Conservation (phyloP, 1,140 invertebrate species). For the Ceratina calcarata region DNA sequence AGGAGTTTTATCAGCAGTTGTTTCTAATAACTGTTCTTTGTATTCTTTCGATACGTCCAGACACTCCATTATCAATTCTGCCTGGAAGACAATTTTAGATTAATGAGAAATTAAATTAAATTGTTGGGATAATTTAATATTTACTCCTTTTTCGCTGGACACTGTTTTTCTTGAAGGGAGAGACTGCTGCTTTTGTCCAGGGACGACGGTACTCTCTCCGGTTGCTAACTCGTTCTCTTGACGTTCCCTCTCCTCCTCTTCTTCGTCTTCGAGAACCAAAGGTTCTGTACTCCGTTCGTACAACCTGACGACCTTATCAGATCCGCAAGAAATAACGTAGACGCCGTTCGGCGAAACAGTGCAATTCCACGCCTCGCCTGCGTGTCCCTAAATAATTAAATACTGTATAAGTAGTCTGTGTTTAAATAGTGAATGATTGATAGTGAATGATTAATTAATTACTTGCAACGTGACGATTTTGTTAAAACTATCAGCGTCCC, state of each 20-base stretch:
- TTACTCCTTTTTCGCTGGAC: constrained; percentile 93
- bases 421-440: too few species aligned
- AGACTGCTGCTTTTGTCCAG: constrained; percentile 86
- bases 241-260: constrained; percentile 90
- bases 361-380: constrained; percentile 88
- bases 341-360: constrained; percentile 91
- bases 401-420: too few species aligned
- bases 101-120: neutral
- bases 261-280: constrained; percentile 94
- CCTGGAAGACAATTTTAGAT: constrained; percentile 82
- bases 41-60: constrained; percentile 89
- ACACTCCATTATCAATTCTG: constrained; percentile 94
- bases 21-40: constrained; percentile 80
- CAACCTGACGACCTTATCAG: constrained; percentile 93
- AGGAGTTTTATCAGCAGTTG: constrained; percentile 73
- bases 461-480: constrained; percentile 95
- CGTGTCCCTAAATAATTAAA: constrained; percentile 84
- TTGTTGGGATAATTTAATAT: constrained; percentile 54
- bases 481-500: constrained; percentile 97
- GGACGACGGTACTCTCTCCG: constrained; percentile 85
- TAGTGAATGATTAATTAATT: constrained; percentile 58
- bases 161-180: constrained; percentile 94
- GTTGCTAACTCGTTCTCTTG: constrained; percentile 87
- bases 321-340: constrained; percentile 90
- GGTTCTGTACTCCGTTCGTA: constrained; percentile 94